Conservation (phyloP, 2,113 vertebrate species). For the Neotragus pygmaeus region DNA sequence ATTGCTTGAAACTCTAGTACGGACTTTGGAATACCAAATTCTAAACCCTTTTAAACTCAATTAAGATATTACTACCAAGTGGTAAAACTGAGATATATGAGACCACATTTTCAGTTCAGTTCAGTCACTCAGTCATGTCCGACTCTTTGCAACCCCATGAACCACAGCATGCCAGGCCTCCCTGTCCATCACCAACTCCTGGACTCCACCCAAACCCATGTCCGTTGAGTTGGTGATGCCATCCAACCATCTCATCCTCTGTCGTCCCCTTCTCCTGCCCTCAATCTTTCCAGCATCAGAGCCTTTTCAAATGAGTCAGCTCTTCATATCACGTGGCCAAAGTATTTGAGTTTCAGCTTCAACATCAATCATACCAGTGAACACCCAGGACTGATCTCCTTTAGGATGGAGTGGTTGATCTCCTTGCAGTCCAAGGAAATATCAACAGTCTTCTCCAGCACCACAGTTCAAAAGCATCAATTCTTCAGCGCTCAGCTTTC, state of each 20-base stretch:
- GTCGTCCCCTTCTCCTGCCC: background rate
- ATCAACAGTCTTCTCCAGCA: background rate
- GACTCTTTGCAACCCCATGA: background rate
- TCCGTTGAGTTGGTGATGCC: background rate
- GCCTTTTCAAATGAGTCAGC: background rate
- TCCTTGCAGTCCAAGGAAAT: background rate
- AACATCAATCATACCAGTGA: background rate
- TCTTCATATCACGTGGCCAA: background rate
- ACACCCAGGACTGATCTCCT: background rate
- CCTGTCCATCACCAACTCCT: background rate
- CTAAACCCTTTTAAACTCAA: conserved; percentile 5
- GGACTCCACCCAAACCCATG: background rate
- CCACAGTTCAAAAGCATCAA: background rate
- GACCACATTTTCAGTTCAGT: background rate
- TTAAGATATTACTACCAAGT: conserved; percentile 1
- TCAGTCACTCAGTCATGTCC: background rate
- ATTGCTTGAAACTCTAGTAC: background rate
- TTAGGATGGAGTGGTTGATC: background rate
- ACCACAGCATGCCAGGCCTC: background rate
- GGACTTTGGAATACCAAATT: background rate
- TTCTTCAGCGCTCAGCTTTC: background rate
- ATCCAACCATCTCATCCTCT: background rate
- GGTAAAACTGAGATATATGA: conserved; percentile 27
- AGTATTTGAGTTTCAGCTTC: background rate
- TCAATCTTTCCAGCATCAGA: background rate